phyloP scores from a whole-genome alignment of 2,797 vertebrate species.

The Fistularia commersonii region DNA sequence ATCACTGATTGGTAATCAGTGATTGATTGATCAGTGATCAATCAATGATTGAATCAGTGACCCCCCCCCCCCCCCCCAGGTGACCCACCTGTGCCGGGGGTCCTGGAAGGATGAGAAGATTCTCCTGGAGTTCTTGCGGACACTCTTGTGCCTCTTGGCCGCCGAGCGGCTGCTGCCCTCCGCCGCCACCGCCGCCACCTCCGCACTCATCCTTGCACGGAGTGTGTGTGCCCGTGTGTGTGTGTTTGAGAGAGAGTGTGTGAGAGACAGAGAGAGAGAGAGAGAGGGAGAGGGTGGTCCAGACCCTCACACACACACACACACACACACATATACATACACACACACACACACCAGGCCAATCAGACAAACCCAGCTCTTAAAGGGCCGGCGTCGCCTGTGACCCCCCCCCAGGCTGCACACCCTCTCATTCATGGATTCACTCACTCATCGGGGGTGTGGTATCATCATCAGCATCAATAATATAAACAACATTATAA shows the following conservation, averaged over 20 bases:
- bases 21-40: background rate
- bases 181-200: conserved; percentile 55
- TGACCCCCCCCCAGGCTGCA: too few species aligned
- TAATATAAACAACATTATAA: too few species aligned
- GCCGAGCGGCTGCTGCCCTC: conserved; percentile 66
- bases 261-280: too few species aligned
- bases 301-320: conserved; percentile 39
- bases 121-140: conserved; percentile 78
- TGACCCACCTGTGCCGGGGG: conserved; percentile 79
- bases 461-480: too few species aligned
- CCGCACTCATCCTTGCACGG: conserved; percentile 67
- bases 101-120: conserved; percentile 80
- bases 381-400: conserved; percentile 76
- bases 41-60: background rate
- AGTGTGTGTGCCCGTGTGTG: background rate
- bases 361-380: conserved; percentile 59
- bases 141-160: conserved; percentile 77
- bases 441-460: too few species aligned
- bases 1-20: background rate
- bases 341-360: conserved; percentile 38
- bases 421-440: too few species aligned
- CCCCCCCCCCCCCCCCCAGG: too few species aligned
- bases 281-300: too few species aligned
- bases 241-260: conserved; percentile 21
- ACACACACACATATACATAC: conserved; percentile 19